phyloP scores from a whole-genome alignment of 2,888 invertebrate species.

The Torymus texanus region DNA sequence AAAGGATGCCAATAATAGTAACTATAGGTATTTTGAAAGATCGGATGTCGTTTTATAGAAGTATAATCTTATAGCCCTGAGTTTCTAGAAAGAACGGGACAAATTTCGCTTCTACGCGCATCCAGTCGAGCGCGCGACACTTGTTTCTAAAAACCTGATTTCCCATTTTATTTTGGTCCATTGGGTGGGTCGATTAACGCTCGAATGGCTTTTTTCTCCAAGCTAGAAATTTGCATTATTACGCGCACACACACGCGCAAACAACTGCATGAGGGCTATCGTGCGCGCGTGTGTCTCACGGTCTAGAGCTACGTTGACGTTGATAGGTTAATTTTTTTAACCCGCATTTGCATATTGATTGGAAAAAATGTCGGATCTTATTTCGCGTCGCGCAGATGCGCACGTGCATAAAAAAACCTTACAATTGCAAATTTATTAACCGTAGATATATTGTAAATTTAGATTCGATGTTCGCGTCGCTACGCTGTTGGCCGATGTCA shows the following conservation, averaged over 20 bases:
- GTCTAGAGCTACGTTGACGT: neutral
- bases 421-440: constrained; percentile 27
- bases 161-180: constrained; percentile 22
- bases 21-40: no score
- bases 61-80: no score
- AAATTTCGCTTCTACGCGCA: no score
- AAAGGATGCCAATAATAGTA: no score
- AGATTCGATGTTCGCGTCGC: neutral
- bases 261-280: neutral
- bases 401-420: constrained; percentile 2
- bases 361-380: constrained; percentile 23
- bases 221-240: constrained; percentile 36
- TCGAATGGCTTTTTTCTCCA: neutral
- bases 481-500: no score
- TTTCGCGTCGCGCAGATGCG: neutral
- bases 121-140: neutral
- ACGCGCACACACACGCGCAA: neutral
- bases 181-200: constrained; percentile 2
- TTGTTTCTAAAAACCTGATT: constrained; percentile 21
- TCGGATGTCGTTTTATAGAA: no score
- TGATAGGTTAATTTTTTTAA: constrained; percentile 32
- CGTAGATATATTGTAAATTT: constrained; percentile 5
- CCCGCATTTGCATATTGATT: constrained; percentile 41
- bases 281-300: neutral
- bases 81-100: no score